Percentiles rank a stretch among this genome's conserved stretches.
These are phyloP conservation scores for Nettapus auritus DNA, from an alignment of 2,113 vertebrate species.

Conservation along the genomic window DNA sequence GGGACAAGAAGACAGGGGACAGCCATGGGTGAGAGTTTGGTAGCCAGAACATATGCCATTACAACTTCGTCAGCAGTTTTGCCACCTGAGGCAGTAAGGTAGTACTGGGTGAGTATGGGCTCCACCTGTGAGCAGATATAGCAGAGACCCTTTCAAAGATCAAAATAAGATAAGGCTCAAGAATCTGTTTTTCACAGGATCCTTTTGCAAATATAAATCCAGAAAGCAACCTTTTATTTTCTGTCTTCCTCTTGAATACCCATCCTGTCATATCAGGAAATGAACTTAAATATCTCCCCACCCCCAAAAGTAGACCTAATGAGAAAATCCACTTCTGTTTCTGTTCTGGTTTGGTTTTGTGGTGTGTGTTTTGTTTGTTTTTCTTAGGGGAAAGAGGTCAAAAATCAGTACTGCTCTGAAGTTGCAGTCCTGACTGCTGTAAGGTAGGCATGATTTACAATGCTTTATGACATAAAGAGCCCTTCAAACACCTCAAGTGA, in stretches of 20 bases:
- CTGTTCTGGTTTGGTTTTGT: not conserved
- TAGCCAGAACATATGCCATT: not conserved
- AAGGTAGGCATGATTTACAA: not conserved
- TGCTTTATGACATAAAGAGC: not conserved
- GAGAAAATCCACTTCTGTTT: not conserved
- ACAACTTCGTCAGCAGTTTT: not conserved
- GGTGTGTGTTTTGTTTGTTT: not conserved
- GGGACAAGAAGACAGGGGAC: not conserved
- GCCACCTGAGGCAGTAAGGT: not conserved
- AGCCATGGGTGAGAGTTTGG: not conserved
- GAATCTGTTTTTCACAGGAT: not conserved
- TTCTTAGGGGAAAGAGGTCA: not conserved
- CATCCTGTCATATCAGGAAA: not conserved
- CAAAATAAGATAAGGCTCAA: not conserved
- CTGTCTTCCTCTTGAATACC: not conserved
- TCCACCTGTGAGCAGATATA: not conserved
- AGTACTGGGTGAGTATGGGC: not conserved
- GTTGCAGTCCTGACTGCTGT: not conserved
- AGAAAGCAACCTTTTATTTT: not conserved
- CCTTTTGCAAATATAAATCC: not conserved
- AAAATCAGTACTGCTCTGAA: not conserved
- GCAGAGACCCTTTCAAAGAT: not conserved
- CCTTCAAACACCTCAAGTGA: not conserved
- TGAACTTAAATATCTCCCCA: not conserved
- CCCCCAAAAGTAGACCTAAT: not conserved